Percentiles rank a stretch among this genome's conserved stretches.
Evolutionary conservation across 2,888 invertebrate genomes (phyloP).

Genomic region (Polymixis lichenea): DNA sequence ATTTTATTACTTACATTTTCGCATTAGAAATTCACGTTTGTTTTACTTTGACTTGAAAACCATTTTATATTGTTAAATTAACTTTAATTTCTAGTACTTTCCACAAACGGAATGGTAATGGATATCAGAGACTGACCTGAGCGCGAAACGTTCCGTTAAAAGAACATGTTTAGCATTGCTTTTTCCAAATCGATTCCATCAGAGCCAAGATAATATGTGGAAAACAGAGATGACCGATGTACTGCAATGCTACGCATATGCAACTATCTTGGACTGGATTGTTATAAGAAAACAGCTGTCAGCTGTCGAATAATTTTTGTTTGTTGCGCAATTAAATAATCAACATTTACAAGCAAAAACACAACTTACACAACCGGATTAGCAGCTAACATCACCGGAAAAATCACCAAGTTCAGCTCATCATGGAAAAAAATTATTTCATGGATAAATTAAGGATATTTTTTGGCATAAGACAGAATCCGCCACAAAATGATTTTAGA

Average conservation of each 20-base stretch:
- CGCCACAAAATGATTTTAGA: conserved; percentile 85
- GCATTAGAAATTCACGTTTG: neutral
- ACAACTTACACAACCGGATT: conserved; percentile 65
- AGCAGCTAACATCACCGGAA: conserved; percentile 54
- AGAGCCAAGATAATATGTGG: neutral
- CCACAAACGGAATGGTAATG: conserved; percentile 9
- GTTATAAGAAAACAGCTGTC: conserved; percentile 59
- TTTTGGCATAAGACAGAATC: conserved; percentile 79
- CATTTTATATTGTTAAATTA: neutral
- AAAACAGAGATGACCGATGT: neutral
- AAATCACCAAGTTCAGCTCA: conserved; percentile 70
- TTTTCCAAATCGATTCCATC: neutral
- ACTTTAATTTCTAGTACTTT: conserved; percentile 47
- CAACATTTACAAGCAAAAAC: conserved; percentile 62
- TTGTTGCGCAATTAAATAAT: conserved; percentile 81
- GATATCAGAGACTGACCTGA: neutral
- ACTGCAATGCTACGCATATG: conserved; percentile 30
- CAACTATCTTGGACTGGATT: conserved; percentile 13
- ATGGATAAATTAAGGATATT: conserved; percentile 82
- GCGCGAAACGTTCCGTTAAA: conserved; percentile 9
- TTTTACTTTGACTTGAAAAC: neutral
- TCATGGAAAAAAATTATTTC: conserved; percentile 76
- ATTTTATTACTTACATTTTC: neutral
- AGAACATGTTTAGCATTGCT: conserved; percentile 26
- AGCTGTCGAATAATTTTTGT: conserved; percentile 70